Base-by-base conservation (phyloP, 2,113 vertebrate species). In the Ptychochromis oligacanthus region DNA sequence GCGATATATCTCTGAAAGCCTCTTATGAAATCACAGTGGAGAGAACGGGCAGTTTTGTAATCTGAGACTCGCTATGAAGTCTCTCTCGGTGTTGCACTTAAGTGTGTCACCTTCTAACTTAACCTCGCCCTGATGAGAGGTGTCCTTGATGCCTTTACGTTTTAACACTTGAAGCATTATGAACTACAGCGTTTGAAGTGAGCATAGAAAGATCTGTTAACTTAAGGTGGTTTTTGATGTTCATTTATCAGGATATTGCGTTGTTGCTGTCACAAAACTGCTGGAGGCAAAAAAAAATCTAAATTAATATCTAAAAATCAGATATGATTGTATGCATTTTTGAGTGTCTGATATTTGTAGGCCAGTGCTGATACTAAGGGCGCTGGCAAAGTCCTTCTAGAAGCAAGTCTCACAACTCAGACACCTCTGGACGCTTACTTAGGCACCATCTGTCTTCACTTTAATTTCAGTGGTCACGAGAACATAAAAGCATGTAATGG, bases 11-110 rank as follows among this genome's bases (percentile, higher is more conserved):
- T 84, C 85, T 81, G 67, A 85, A 79, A 92, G 88, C 83, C 84
- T 90, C 88, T 92, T 87, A 87, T 90, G 86, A 91, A 92, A 93
- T 88, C 93, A 81, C 88, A 79, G 87, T 81, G 49, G 77, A 86
- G 85, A 81, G 80, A 91, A 86, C 77, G 74, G 67, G 85, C 77
- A 85, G 83, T 91, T 90, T 89, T 86, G 91, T 90, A 92, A 92
- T 92, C 87, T 36, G 80, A 91, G 79, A 80, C 82, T 75, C 58
- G 0, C 74, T 59, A 31, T 78, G 81, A 90, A 76, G 80, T 87
- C 87, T 86, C 87, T 86, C 86, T 79, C 24, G 2, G 64, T 77
- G 60, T 78, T 74, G 67, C 84, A 76, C 89, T 90, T 79, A 85
- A 88, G 90, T 87, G 83, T 83, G 85, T 88, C 84, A 87, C 85